Conservation (phyloP, 2,797 vertebrate genomes). For the Zenarchopterus dispar region DNA sequence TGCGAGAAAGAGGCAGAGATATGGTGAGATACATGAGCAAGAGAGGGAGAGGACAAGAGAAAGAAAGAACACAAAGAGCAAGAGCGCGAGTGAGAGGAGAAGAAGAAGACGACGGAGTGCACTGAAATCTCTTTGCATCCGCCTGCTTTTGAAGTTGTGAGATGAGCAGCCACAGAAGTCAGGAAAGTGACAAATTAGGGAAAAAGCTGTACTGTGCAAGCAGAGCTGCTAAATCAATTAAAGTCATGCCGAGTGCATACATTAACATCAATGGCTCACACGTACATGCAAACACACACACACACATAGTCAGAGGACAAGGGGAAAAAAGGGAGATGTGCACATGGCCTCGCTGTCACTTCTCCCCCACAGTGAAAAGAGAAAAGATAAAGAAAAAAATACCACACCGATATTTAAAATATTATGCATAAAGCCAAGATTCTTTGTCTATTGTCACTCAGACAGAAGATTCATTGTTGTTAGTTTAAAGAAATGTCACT, state of each 20-base stretch:
- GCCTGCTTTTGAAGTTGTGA: conserved; percentile 80
- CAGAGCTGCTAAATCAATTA: conserved; percentile 83
- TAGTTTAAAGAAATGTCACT: conserved; percentile 96
- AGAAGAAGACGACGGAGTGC: conserved; percentile 49
- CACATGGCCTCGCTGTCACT: conserved; percentile 59
- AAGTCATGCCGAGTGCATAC: conserved; percentile 79
- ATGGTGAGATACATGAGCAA: conserved; percentile 43
- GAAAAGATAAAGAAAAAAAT: conserved; percentile 61
- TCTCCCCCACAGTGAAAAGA: conserved; percentile 67
- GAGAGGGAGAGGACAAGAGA: conserved; percentile 60
- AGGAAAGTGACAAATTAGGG: conserved; percentile 85
- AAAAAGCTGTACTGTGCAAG: conserved; percentile 79
- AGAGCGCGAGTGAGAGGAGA: conserved; percentile 36
- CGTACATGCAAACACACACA: conserved; percentile 29
- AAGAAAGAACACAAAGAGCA: conserved; percentile 49
- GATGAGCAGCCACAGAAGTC: conserved; percentile 81
- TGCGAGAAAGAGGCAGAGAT: conserved; percentile 53
- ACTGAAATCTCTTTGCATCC: conserved; percentile 77
- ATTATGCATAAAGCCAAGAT: conserved; percentile 81
- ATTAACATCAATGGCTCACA: conserved; percentile 72
- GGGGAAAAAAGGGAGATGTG: conserved; percentile 39
- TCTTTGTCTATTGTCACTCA: conserved; percentile 77
- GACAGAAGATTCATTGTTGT: conserved; percentile 82
- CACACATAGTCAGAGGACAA: conserved; percentile 41
- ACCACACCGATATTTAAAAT: conserved; percentile 82